phyloP scores from a whole-genome alignment of 2,888 invertebrate genomes.

The Phyllotreta striolata region DNA sequence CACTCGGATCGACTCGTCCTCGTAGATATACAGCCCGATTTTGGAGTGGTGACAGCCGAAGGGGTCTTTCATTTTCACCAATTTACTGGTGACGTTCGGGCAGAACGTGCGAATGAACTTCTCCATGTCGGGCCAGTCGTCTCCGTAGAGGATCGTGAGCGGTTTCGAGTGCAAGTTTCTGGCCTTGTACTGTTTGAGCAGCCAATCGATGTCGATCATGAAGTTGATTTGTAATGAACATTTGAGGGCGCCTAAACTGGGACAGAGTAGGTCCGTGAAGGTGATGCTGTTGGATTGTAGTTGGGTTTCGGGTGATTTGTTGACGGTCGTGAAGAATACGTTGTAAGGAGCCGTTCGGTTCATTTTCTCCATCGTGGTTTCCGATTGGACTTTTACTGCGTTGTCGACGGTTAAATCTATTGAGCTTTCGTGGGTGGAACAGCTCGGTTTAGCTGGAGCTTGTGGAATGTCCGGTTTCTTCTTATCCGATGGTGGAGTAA shows the following conservation, averaged over 20 bases:
- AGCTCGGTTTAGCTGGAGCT: not conserved
- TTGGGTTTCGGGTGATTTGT: slow-evolving; percentile 70
- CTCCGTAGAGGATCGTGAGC: slow-evolving; percentile 80
- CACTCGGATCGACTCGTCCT: slow-evolving; percentile 81
- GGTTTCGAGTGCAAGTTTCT: slow-evolving; percentile 76
- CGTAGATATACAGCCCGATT: slow-evolving; percentile 86
- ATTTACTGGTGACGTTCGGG: slow-evolving; percentile 72
- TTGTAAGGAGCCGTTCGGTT: slow-evolving; percentile 75
- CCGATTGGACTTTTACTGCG: slow-evolving; percentile 65
- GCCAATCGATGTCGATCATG: slow-evolving; percentile 91
- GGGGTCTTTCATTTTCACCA: slow-evolving; percentile 76
- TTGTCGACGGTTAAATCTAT: slow-evolving; percentile 1
- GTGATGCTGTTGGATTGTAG: slow-evolving; percentile 72
- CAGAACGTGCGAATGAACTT: slow-evolving; percentile 64
- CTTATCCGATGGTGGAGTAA: not conserved
- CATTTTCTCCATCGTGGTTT: slow-evolving; percentile 73
- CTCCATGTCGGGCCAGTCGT: slow-evolving; percentile 64
- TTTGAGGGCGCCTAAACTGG: slow-evolving; percentile 77
- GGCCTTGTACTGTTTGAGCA: slow-evolving; percentile 83
- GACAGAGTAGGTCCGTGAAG: slow-evolving; percentile 80
- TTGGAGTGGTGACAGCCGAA: slow-evolving; percentile 94
- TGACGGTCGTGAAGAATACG: slow-evolving; percentile 78
- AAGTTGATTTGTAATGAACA: slow-evolving; percentile 89
- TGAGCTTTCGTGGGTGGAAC: not conserved
- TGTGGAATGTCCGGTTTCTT: too few relatives aligned